Evolutionary conservation across 2,797 vertebrate genomes (phyloP), one percentile per base, ranked within the genome.

Genomic region (Rhinogobio ventralis): DNA sequence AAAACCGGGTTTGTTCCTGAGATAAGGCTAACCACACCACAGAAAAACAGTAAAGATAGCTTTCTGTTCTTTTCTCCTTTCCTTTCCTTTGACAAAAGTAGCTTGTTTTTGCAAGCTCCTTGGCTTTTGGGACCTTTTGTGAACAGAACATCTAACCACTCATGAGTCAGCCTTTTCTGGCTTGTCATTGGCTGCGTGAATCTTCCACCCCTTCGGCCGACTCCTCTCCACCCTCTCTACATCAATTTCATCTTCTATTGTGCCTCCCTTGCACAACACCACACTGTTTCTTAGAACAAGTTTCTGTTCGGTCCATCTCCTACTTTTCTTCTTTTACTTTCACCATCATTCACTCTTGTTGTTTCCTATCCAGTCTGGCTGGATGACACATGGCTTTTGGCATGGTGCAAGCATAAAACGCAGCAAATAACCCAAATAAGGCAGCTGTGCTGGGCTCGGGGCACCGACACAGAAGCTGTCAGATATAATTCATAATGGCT

Each of bases 351-450:
- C 75, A 72, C 71, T 80, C 66, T 79, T 82, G 85, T 84, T 85
- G 88, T 90, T 91, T 74, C 88, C 76, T 85, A 45, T 87, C 86
- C 89, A 84, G 88, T 90, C 89, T 89, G 86, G 89, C 88, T 86
- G 91, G 90, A 89, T 89, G 90, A 93, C 91, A 93, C 91, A 90
- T 87, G 88, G 90, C 89, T 90, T 91, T 90, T 92, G 90, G 55
- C 67, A 73, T 73, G 42, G 67, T 85, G 55, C 91, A 89, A 92
- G 90, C 88, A 90, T 90, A 85, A 81, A 51, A 90, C 89, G 75
- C 87, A 60, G 15, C 90, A 89, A 88, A 88, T 93, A 89, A 89
- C 90, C 94, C 94, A 94, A 95, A 95, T 94, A 95, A 94, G 94
- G 94, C 87, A 92, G 93, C 91, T 92, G 88, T 86, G 42, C 57